Percentiles rank a stretch among this genome's conserved stretches.
Conservation (phyloP, 2,888 invertebrate genomes). For the Pollenia griseotomentosa region DNA sequence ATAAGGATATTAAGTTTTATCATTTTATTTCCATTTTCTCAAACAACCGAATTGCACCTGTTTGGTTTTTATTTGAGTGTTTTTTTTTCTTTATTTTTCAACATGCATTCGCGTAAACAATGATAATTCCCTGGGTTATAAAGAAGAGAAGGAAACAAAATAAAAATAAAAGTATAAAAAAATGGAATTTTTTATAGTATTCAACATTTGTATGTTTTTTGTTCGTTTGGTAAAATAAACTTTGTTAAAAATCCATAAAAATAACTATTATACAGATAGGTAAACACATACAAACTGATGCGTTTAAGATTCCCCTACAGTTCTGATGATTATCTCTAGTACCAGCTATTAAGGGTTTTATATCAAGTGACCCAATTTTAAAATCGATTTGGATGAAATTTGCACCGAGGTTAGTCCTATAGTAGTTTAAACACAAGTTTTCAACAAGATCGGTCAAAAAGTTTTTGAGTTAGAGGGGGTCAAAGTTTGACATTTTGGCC, state of each 20-base stretch:
- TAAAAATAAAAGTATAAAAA: slow-evolving; percentile 18
- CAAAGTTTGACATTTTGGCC: no score
- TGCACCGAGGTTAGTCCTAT: no score
- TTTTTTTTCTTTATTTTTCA: neutral
- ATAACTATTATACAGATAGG: slow-evolving; percentile 40
- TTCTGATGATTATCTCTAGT: neutral
- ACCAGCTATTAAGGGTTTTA: no score
- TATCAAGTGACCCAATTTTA: no score
- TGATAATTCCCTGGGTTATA: slow-evolving; percentile 38
- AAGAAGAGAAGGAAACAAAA: neutral
- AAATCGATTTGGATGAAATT: no score
- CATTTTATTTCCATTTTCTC: neutral
- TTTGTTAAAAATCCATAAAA: slow-evolving; percentile 67
- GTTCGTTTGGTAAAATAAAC: slow-evolving; percentile 43
- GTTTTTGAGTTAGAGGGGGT: no score
- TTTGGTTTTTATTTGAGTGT: slow-evolving; percentile 18
- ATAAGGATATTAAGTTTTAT: slow-evolving; percentile 31
- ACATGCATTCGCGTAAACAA: slow-evolving; percentile 39
- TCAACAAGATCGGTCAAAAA: no score
- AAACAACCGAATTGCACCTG: slow-evolving; percentile 56
- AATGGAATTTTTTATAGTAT: slow-evolving; percentile 19
- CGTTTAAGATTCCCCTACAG: neutral
- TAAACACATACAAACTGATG: neutral
- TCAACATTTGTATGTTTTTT: slow-evolving; percentile 27
- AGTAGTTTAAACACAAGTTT: no score